Evolutionary conservation across 2,113 vertebrate genomes (phyloP).

Genomic region (Piprites chloris): DNA sequence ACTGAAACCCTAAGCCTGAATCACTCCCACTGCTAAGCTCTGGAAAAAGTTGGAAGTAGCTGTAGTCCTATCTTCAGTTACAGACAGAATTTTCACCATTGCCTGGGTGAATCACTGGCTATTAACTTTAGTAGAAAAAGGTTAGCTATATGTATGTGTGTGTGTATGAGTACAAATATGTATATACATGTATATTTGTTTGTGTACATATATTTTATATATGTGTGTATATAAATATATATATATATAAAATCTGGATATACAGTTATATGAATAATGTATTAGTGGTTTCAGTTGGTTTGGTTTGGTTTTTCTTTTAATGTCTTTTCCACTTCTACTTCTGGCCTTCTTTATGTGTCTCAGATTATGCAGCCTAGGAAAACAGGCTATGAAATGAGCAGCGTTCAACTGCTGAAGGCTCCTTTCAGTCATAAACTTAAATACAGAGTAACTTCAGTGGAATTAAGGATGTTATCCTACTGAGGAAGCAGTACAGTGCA

Average conservation of each 20-base stretch:
- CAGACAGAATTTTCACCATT: neutral
- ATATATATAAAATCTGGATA: neutral
- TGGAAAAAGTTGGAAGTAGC: neutral
- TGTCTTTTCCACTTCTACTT: neutral
- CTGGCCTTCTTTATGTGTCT: neutral
- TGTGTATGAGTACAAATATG: neutral
- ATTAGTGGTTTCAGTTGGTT: neutral
- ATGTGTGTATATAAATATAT: too few relatives aligned
- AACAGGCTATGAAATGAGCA: neutral
- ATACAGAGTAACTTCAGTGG: neutral
- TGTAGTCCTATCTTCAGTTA: neutral
- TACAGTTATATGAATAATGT: neutral
- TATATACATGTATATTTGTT: neutral
- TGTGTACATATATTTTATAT: neutral
- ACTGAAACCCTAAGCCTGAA: neutral
- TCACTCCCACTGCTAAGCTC: neutral
- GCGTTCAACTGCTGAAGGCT: neutral
- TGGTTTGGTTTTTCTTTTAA: neutral
- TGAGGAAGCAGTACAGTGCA: neutral
- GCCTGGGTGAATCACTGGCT: neutral
- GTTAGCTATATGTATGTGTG: accelerated
- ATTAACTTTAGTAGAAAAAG: neutral
- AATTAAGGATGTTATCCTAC: neutral
- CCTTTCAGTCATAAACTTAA: neutral
- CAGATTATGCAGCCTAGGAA: neutral